Evolutionary conservation across 1,140 invertebrate species (phyloP), one percentile per base, ranked within the genome.

Genomic region (Zaprionus ornatus): DNA sequence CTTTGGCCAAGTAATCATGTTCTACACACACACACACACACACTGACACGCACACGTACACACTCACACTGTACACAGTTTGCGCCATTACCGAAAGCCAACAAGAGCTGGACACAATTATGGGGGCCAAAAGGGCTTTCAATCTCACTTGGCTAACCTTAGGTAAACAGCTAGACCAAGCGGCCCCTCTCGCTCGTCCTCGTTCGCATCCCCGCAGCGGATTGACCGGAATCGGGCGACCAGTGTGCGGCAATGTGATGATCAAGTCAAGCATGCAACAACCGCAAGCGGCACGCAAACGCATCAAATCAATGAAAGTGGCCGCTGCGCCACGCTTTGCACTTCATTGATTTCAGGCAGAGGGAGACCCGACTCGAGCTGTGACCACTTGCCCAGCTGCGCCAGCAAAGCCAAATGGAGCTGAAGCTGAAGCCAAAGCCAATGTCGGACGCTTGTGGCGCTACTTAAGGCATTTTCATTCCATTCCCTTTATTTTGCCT

Each of bases 251-350:
- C 68, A 77, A 62, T 17, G 40, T 45, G 40, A 45, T 62, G 77
- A 66, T 79, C 84, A 88, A 87, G 84, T 88, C 64, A 80, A 86
- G 82, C 82, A 85, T 85, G 82, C 78, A 85, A 85, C 82, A 80
- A 70, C 67, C 82, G 67, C 70, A 85, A 80, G 78, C 78, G 80
- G 85, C 84, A 88, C 85, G 84, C 85, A 88, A 88, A 90, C 85
- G 84, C 84, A 88, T 88, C 85, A 88, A 90, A 88, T 90, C 84
- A 88, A 90, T 80, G 84, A 84, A 88, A 88, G 84, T 88, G 80
- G 77, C 73, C 74, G 65, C 62, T 77, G 77, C 64, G 69, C 80
- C 85, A 84, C 65, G 85, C 74, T 84, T 88, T 81, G 85, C 84
- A 88, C 84, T 88, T 84, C 84, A 88, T 88, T 88, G 84, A 79